Evolutionary conservation across 2,113 vertebrate species (phyloP), one percentile per base, ranked within the genome.

Genomic region (Isurus oxyrinchus): DNA sequence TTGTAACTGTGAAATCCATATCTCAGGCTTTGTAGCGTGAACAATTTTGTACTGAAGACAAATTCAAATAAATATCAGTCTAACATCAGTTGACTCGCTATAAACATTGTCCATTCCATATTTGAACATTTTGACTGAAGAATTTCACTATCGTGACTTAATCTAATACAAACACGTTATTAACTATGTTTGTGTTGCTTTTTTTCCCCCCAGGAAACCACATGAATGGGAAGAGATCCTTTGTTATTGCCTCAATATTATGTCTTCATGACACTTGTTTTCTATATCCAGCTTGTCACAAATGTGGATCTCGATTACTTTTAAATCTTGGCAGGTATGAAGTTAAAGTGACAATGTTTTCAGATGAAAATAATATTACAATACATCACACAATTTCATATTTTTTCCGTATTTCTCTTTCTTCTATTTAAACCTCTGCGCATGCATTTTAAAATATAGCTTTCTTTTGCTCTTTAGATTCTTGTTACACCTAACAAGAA

Each of bases 191-290:
- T 96, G 96, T 55, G 0, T 97, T 97, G 40, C 44, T 49, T 49
- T 49, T 40, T 69, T 96, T 8, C 87, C 98, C 59, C 61, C 55
- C 0, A 44, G 96, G 84, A 81, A 96, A 97, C 84, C 97, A 95
- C 96, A 98, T 98, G 98, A 98, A 96, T 69, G 97, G 86, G 90
- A 96, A 96, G 96, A 97, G 97, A 96, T 96, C 96, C 88, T 97
- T 98, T 96, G 84, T 98, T 96, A 94, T 97, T 96, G 98, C 98
- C 96, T 98, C 98, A 40, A 98, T 98, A 57, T 97, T 98, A 97
- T 97, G 98, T 55, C 2, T 98, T 97, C 98, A 98, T 96, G 98
- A 98, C 97, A 97, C 97, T 14, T 97, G 96, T 97, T 98, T 98
- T 96, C 5, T 96, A 49, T 98, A 98, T 96, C 98, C 98, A 27